Evolutionary conservation across 2,113 vertebrate species (phyloP), one percentile per base, ranked within the genome.

Genomic region (Monopterus albus): DNA sequence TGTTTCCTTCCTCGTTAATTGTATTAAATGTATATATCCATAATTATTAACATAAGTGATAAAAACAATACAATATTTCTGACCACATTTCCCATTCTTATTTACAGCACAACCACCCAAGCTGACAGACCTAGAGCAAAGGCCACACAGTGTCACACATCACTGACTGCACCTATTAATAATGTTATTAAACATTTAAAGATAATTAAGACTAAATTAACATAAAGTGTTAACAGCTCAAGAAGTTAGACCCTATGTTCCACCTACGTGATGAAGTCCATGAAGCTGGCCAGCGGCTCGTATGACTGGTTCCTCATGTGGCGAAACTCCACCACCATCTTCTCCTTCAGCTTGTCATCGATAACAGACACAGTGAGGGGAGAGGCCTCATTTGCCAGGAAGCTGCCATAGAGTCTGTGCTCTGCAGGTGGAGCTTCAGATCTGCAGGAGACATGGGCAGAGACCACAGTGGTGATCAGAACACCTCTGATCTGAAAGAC

Each of bases 281-380:
- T 93, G 82, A 99, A 99, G 83, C 96, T 98, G 42, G 97, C 96
- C 18, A 99, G 92, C 0, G 98, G 97, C 84, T 99, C 98, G 0
- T 98, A 99, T 0, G 98, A 98, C 0, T 99, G 98, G 90, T 98
- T 99, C 88, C 98, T 95, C 98, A 99, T 99, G 89, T 99, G 97
- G 43, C 96, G 94, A 59, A 99, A 99, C 90, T 99, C 98, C 47
- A 98, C 96, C 72, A 99, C 98, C 98, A 99, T 99, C 92, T 99
- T 99, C 90, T 99, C 98, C 87, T 99, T 99, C 86, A 99, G 94
- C 77, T 98, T 98, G 92, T 99, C 98, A 0, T 99, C 98, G 2
- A 99, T 99, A 68, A 99, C 97, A 0, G 98, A 99, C 40, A 99
- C 97, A 0, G 96, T 96, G 67, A 99, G 95, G 0, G 98, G 98